These are phyloP conservation scores for Campylomormyrus numenius DNA, from an alignment of 2,113 vertebrate species.

Conservation along the genomic window DNA sequence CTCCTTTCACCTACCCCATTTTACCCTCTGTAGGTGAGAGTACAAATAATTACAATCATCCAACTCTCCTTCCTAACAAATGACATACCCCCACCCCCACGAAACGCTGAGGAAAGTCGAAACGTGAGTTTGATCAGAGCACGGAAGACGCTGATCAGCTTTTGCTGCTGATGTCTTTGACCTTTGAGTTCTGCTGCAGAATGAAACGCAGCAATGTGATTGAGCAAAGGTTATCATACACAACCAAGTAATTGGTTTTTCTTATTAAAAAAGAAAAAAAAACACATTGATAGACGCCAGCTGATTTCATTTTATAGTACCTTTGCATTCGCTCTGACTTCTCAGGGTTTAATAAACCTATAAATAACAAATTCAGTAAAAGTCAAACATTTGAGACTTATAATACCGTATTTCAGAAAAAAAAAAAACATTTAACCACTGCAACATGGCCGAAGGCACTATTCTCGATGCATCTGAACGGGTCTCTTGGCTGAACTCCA, in stretches of 20 bases:
- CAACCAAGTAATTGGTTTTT: neutral
- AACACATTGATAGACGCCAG: neutral
- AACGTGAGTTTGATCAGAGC: neutral
- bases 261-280: neutral
- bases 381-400: neutral
- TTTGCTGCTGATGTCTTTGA: neutral
- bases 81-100: neutral
- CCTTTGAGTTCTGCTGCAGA: neutral
- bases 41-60: neutral
- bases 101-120: neutral
- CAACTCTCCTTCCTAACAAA: neutral
- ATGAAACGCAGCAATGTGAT: neutral
- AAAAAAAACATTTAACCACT: neutral
- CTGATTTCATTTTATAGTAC: neutral
- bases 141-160: neutral
- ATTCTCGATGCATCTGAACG: neutral
- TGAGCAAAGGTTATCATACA: neutral
- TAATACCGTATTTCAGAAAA: neutral
- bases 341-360: neutral
- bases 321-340: neutral
- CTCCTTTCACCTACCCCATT: neutral
- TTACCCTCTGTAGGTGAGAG: neutral
- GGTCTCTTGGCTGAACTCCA: neutral
- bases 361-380: neutral
- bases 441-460: neutral